Evolutionary conservation across 2,797 vertebrate species (phyloP), one percentile per base, ranked within the genome.

Genomic region (Falco berigora): DNA sequence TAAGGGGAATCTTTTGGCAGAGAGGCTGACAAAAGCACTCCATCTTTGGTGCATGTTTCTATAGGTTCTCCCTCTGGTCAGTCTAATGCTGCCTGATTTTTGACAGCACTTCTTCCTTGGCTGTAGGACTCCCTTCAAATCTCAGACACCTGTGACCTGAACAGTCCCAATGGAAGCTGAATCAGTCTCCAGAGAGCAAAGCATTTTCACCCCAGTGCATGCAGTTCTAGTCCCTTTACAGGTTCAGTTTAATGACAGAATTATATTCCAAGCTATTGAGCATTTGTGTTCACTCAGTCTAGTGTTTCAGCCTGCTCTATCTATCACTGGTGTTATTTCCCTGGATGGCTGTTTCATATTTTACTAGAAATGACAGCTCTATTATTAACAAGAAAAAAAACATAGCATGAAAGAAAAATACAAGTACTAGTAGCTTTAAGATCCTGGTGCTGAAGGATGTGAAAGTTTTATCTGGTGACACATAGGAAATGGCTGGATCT

Each of bases 321-420:
- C 76, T 92, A 95, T 96, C 97, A 96, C 84, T 32, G 38, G 61
- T 87, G 61, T 97, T 97, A 97, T 98, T 98, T 98, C 97, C 95
- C 95, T 92, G 69, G 94, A 93, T 88, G 88, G 92, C 72, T 96
- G 95, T 97, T 98, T 96, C 93, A 80, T 88, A 95, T 97, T 98
- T 98, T 98, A 98, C 98, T 97, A 98, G 96, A 97, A 97, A 97
- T 97, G 98, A 97, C 97, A 98, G 97, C 93, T 97, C 95, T 98
- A 97, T 98, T 98, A 98, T 98, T 98, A 98, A 96, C 96, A 97
- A 95, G 78, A 76, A 97, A 93, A 88, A 96, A 96, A 94, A 86
- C 71, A 95, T 5, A 92, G 74, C 94, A 86, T 40, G 77, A 87
- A 96, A 94, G 90, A 94, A 95, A 96, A 97, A 94, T 85, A 94